Conservation (phyloP, 2,797 vertebrate species). For the Centroberyx gerrardi region DNA sequence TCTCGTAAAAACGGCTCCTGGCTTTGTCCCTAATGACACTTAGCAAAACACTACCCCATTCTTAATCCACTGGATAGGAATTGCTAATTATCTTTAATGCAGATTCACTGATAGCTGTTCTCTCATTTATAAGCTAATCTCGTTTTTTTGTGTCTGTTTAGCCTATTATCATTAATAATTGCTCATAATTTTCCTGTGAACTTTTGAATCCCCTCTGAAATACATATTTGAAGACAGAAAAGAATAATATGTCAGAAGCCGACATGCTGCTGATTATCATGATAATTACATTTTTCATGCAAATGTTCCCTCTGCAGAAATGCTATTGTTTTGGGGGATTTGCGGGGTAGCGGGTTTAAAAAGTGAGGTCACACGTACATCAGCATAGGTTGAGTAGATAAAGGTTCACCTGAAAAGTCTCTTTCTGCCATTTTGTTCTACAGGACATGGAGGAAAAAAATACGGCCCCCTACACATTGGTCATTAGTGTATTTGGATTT, state of each 20-base stretch:
- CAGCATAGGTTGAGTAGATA: background rate
- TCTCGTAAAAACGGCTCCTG: constrained; percentile 62
- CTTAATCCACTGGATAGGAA: constrained; percentile 75
- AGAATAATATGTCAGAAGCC: constrained; percentile 8
- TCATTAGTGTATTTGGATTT: constrained; percentile 57
- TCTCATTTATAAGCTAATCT: constrained; percentile 68
- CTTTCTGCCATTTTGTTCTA: background rate
- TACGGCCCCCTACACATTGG: constrained; percentile 22
- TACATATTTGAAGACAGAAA: constrained; percentile 35
- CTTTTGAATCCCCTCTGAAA: constrained; percentile 51
- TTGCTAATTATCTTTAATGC: constrained; percentile 77
- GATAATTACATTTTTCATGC: constrained; percentile 34
- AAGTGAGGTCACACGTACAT: background rate
- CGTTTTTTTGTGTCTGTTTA: constrained; percentile 67
- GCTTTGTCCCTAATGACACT: constrained; percentile 74
- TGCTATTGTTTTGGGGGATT: constrained; percentile 13
- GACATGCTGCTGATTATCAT: constrained; percentile 34
- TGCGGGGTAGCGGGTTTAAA: background rate
- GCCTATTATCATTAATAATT: constrained; percentile 51
- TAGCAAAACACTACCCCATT: constrained; percentile 68
- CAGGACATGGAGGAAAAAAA: background rate
- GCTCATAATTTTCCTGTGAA: constrained; percentile 35
- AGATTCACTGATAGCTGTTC: constrained; percentile 77
- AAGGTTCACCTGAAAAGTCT: constrained; percentile 12
- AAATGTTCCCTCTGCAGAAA: constrained; percentile 28